Base-by-base conservation (phyloP, 2,113 vertebrate species). In the Mystacornis crossleyi region DNA sequence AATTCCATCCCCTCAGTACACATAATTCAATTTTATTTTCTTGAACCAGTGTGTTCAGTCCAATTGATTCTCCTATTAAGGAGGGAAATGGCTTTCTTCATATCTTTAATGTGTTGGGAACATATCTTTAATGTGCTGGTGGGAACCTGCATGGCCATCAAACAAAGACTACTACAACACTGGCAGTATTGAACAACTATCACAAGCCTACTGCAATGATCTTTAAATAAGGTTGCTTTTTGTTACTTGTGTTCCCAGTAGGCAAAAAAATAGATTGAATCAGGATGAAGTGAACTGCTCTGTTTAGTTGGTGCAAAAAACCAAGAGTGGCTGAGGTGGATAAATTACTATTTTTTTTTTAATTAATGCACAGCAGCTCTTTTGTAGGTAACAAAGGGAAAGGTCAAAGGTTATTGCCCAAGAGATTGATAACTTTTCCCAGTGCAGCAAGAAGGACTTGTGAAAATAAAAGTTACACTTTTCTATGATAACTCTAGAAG, bases 171-270 rank as follows among this genome's bases (percentile, higher is more conserved):
- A 58, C 50, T 65, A 21, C 67, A 77, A 13, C 45, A 79, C 25
- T 67, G 48, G 95, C 92, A 79, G 25, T 94, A 42, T 26, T 81
- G 80, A 93, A 79, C 33, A 95, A 12, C 51, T 70, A 54, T 77
- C 18, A 3, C 61, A 73, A 73, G 21, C 24, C 60, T 29, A 75
- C 38, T 55, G 54, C n/a, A 77, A 29, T 65, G 36, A 89, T 96
- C 54, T 65, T 97, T 96, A 97, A 97, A 77, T 94, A 97, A 88
- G 29, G 43, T 48, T 90, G 20, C 17, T 94, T 79, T 93, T 96
- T 97, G 87, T 95, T 93, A 79, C 43, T 79, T 90, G 23, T 91
- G 19, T 60, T 95, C 71, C 69, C 73, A 86, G 26, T 55, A 89
- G 72, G n/a, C 6, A 73, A 78, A 65, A 89, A 94, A 94, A 80